Evolutionary conservation across 2,888 invertebrate species (phyloP), one percentile per base, ranked within the genome.

Genomic region (Perithous albicinctus): DNA sequence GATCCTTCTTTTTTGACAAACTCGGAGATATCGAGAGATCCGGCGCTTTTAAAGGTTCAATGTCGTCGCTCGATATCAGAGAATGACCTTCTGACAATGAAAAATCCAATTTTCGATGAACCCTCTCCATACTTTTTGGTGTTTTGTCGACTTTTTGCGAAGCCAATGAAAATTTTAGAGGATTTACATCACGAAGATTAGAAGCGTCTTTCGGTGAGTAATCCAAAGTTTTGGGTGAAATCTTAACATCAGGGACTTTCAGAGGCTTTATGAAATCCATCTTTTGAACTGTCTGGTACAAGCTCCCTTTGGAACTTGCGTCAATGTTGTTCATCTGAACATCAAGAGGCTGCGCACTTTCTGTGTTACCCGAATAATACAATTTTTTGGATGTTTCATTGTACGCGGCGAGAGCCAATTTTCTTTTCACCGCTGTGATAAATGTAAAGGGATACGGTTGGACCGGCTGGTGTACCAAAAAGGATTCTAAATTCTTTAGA

Each of bases 371-470:
- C 32, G 70, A 43, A 46, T 23, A 61, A 59, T 88, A 86, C 12
- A 74, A 63, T 78, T 87, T 88, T 35, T 89, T 87, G 12, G 74
- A 78, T 1, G 81, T 76, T 46, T 88, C 88, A 54, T 87, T 80
- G 78, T 87, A 85, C 69, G 87, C 88, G 4, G 86, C 86, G 29
- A 90, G 75, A 35, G 88, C 89, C 67, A 95, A 89, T 86, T 96
- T 95, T 81, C 94, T 93, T 85, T 94, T 94, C 7, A 95, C 94
- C 59, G 94, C 95, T 87, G 93, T 94, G 54, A 95, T 94, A 86
- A 95, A 95, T 86, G 95, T 95, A 85, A 94, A 95, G 15, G 95
- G 95, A 92, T 94, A 94, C 5, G 94, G 93, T 84, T 93, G 91
- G 4, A 93, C 90, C 10, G 93, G 85, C 79, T 89, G 87, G 76